Evolutionary conservation across 1,140 invertebrate species (phyloP).

Genomic region (Argopecten irradians): DNA sequence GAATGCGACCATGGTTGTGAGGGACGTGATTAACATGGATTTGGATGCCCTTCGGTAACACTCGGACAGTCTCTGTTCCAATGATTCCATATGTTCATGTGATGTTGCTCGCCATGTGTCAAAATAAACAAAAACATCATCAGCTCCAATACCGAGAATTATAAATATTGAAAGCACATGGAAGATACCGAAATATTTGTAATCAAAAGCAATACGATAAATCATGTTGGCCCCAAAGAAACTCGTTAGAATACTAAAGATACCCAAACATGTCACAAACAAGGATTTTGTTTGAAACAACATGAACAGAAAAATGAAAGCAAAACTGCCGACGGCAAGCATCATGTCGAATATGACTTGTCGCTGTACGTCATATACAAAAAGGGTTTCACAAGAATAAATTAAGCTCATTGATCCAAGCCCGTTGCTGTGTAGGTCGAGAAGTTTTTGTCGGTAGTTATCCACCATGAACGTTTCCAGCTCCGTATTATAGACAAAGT

Average conservation of each 20-base stretch:
- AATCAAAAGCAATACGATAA: slow-evolving; percentile 55
- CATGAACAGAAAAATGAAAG: slow-evolving; percentile 57
- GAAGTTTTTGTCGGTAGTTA: neutral
- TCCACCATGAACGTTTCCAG: neutral
- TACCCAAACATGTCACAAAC: slow-evolving; percentile 50
- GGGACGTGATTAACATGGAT: slow-evolving; percentile 61
- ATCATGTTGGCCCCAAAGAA: slow-evolving; percentile 58
- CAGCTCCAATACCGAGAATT: slow-evolving; percentile 61
- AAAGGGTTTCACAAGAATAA: slow-evolving; percentile 44
- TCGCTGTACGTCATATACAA: slow-evolving; percentile 34
- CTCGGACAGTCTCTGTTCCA: slow-evolving; percentile 56
- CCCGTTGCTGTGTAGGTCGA: neutral
- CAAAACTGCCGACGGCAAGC: slow-evolving; percentile 55
- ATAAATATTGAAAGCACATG: slow-evolving; percentile 62
- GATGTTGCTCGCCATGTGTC: slow-evolving; percentile 56
- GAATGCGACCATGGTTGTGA: slow-evolving; percentile 63
- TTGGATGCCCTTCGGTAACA: slow-evolving; percentile 55
- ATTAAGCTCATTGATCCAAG: slow-evolving; percentile 26
- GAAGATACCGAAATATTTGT: slow-evolving; percentile 60
- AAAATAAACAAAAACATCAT: slow-evolving; percentile 61
- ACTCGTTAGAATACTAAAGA: slow-evolving; percentile 55
- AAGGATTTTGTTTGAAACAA: slow-evolving; percentile 55
- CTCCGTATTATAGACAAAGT: neutral
- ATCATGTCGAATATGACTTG: slow-evolving; percentile 54
- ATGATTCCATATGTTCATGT: slow-evolving; percentile 28